Conservation (phyloP, 2,797 vertebrate species). For the Geotrypetes seraphini region DNA sequence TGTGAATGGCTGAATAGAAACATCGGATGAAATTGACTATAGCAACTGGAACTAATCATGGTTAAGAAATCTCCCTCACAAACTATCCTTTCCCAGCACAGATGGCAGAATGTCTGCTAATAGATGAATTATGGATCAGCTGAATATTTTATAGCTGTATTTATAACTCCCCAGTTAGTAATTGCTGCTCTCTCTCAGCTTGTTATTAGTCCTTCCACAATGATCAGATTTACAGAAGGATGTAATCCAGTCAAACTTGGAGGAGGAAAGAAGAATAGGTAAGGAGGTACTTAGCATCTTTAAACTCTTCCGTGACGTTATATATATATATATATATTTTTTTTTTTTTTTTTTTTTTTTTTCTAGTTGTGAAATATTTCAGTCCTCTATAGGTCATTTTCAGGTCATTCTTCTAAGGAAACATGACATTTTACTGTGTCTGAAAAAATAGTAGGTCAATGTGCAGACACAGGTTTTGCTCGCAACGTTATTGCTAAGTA, state of each 20-base stretch:
- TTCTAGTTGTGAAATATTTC: too few relatives aligned
- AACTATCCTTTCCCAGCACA: constrained; percentile 10
- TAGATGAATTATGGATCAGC: constrained; percentile 38
- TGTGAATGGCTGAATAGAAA: not conserved
- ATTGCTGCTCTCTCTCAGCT: constrained; percentile 21
- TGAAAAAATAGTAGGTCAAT: too few relatives aligned
- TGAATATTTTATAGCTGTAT: constrained; percentile 34
- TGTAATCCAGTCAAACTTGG: not conserved
- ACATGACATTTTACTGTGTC: too few relatives aligned
- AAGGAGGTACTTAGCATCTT: too few relatives aligned
- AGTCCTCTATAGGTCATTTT: too few relatives aligned
- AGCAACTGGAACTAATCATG: not conserved
- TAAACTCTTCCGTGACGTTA: too few relatives aligned
- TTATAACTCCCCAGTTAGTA: constrained; percentile 17
- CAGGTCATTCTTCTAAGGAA: too few relatives aligned
- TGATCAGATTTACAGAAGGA: constrained; percentile 17
- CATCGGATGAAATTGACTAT: not conserved
- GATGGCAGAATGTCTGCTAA: constrained; percentile 26
- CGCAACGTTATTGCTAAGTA: too few relatives aligned
- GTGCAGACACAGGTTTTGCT: too few relatives aligned
- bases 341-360: too few relatives aligned
- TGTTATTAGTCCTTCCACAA: constrained; percentile 18
- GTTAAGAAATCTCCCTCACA: constrained; percentile 9
- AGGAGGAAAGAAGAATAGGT: too few relatives aligned
- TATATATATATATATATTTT: too few relatives aligned